Conservation (phyloP, 2,888 invertebrate species). For the Papilio elwesi region DNA sequence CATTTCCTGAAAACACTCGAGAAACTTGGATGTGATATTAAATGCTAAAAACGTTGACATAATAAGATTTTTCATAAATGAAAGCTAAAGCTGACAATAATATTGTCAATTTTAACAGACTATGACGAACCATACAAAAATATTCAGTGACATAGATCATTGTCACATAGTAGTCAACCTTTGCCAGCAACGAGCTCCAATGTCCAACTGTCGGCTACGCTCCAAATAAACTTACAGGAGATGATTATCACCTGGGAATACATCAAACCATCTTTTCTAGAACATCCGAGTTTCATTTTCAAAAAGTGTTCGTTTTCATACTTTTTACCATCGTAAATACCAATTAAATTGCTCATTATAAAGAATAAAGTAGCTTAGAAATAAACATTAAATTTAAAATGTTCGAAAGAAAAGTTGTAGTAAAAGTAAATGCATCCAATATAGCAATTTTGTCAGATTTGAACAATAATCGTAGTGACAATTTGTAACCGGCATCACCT, state of each 20-base stretch:
- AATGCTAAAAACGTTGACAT: background rate
- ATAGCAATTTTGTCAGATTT: too few species aligned
- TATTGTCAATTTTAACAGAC: constrained; percentile 22
- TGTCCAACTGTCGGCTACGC: constrained; percentile 61
- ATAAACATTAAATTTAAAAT: constrained; percentile 32
- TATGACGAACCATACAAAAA: constrained; percentile 49
- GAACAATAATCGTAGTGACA: too few species aligned
- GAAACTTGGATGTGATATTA: background rate
- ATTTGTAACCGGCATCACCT: too few species aligned
- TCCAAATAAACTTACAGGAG: constrained; percentile 55
- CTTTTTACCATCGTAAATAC: background rate
- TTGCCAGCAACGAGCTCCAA: constrained; percentile 63
- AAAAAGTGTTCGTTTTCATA: background rate
- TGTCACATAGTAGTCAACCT: constrained; percentile 53
- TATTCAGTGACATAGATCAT: constrained; percentile 64
- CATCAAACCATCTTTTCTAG: constrained; percentile 30
- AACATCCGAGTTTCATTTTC: constrained; percentile 10
- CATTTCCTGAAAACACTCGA: too few species aligned
- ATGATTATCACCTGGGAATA: constrained; percentile 47
- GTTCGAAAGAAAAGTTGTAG: background rate
- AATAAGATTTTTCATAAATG: background rate
- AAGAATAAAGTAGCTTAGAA: background rate
- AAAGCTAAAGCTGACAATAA: too few species aligned
- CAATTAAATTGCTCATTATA: background rate
- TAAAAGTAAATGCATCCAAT: too few species aligned